Evolutionary conservation across 2,113 vertebrate species (phyloP), one percentile per base, ranked within the genome.

Genomic region (Bufo gargarizans): DNA sequence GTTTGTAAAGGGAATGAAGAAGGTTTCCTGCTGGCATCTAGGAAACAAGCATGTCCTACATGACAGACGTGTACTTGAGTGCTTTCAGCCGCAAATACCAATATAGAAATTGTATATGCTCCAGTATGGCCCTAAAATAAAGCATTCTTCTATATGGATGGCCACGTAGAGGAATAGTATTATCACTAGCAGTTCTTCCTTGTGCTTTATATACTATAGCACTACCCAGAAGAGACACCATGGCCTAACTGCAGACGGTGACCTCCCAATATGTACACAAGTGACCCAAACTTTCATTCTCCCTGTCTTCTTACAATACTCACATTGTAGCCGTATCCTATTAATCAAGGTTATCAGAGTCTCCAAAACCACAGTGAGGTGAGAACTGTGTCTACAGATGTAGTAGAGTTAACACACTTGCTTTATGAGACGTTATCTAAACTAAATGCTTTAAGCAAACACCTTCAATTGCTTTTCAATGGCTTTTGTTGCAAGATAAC

Each of bases 1-100:
- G 56, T 84, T 91, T 91, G 58, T 94, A 86, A 90, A 93, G 86
- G 67, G 16, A 61, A 33, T 33, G 4, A 33, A 33, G 14, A 82
- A 22, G 69, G 22, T 63, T 49, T 17, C 67, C 50, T 59, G 71
- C 55, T 20, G 71, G 84, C 4, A 59, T 5, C 16, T 45, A 49
- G 49, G 4, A 8, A 49, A 22, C 43, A 19, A 2, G 10, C n/a
- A 20, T 20, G 19, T 49, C 22, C 11, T 6, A 85, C 17, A 85
- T 8, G 6, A 63, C 2, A 12, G 9, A 63, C 19, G 74, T 33
- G 33, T 43, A 19, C 33, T 65, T 20, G 84, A 43, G 67, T 20
- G 8, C n/a, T 55, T 47, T 14, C 47, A 63, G 6, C 2, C 58
- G n/a, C 7, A 20, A 47, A 20, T 47, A 63, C 17, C 33, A 47